Evolutionary conservation across 2,113 vertebrate genomes (phyloP), one percentile per base, ranked within the genome.

Genomic region (Clarias gariepinus): DNA sequence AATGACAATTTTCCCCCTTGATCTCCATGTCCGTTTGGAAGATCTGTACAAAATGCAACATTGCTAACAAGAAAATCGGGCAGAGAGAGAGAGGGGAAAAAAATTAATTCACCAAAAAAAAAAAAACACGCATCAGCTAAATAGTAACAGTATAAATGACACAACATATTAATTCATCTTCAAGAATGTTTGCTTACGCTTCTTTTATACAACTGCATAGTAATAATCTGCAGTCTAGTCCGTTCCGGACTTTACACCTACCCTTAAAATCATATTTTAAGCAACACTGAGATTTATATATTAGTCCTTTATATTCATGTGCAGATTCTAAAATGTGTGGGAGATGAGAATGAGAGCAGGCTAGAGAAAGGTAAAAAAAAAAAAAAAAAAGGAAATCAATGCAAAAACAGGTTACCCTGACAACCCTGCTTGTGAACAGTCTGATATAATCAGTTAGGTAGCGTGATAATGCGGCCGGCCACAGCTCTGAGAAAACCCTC

Each of bases 401-500:
- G 57, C 3, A 30, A 61, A 47, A 81, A 61, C 57, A 81, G 78
- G 78, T 81, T 81, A 81, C 78, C 78, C 19, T 61, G 78, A 61
- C 78, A 81, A 81, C 78, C 57, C 57, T 61, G 78, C 64, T 79
- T 61, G 30, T 13, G 33, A 81, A 81, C 30, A 25, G 78, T 80
- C 9, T 33, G 23, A 57, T 13, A n/a, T 9, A 36, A 69, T 33
- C 68, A 21, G 3, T 41, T 23, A 19, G 71, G 23, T n/a, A 13
- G 4, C 1, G 47, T 53, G 28, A 53, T 15, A 53, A 52, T n/a
- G 53, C 2, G 21, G 10, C 36, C 36, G 23, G 41, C 71, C 6
- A 3, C 47, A 10, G 33, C 19, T 47, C 36, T 11, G 71, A 52
- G 5, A 25, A 2, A 25, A 52, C 41, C 13, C 21, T 7, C 2